These are phyloP conservation scores for Herpetotheres cachinnans DNA, from an alignment of 2,113 vertebrate species.

Conservation along the genomic window DNA sequence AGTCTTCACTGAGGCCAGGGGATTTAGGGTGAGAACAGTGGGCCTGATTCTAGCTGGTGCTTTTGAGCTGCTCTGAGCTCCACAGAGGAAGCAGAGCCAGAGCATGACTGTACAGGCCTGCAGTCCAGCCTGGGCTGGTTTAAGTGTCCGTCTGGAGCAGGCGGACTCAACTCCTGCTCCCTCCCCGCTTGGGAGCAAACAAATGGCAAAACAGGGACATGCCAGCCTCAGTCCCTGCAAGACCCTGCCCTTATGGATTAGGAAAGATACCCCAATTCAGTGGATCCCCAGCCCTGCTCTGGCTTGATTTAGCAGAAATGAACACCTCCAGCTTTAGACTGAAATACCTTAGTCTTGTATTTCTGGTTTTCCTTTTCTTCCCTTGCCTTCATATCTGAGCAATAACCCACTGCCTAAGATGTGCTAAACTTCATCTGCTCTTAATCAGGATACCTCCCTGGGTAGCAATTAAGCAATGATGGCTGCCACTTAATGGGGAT, in stretches of 20 bases:
- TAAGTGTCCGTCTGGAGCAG: background rate
- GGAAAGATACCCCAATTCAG: background rate
- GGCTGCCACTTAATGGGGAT: constrained; percentile 17
- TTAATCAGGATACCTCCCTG: constrained; percentile 16
- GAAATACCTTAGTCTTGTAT: background rate
- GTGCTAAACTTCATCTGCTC: constrained; percentile 17
- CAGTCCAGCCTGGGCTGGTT: background rate
- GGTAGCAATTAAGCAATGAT: background rate
- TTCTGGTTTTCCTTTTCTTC: background rate
- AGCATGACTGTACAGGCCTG: rapidly evolving
- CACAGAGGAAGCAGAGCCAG: background rate
- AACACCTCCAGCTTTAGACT: background rate
- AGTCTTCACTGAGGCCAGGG: background rate
- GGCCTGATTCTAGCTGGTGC: background rate
- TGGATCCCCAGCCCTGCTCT: background rate
- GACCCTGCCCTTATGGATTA: rapidly evolving
- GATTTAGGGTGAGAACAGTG: background rate
- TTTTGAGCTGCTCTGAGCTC: background rate
- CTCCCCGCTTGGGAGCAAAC: background rate
- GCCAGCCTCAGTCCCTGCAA: background rate
- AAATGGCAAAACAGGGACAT: rapidly evolving
- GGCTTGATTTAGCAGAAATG: background rate
- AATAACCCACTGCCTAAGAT: background rate
- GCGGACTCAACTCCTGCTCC: background rate
- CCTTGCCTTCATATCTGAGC: background rate